These are phyloP conservation scores for Pangasius sanitwongsei DNA, from an alignment of 2,797 vertebrate genomes.

Conservation along the genomic window DNA sequence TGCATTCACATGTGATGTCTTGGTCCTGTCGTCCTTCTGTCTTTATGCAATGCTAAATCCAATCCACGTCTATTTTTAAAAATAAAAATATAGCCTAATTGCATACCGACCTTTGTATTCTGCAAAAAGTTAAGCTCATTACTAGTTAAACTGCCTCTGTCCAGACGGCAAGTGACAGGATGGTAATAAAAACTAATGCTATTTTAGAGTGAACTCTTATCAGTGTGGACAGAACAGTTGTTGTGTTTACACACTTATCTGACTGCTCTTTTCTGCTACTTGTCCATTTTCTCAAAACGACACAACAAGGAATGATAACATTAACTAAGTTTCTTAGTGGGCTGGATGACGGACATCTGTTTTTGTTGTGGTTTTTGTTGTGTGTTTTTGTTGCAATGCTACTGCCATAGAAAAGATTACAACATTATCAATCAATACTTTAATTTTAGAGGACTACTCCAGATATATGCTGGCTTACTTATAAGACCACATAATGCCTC, in stretches of 20 bases:
- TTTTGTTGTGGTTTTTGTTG: background rate
- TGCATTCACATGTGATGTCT: background rate
- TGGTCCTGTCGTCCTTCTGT: background rate
- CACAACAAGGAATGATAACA: background rate
- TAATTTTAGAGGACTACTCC: background rate
- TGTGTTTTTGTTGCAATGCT: background rate
- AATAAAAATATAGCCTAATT: background rate
- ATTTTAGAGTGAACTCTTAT: background rate
- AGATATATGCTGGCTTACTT: background rate
- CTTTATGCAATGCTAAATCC: background rate
- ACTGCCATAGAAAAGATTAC: background rate
- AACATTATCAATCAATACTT: background rate
- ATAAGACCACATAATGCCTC: background rate
- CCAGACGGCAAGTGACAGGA: background rate
- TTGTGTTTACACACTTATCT: background rate
- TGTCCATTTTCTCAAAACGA: background rate
- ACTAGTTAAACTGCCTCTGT: background rate
- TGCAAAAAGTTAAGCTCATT: background rate
- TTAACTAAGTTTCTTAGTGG: background rate
- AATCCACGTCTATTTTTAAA: background rate
- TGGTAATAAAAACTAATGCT: conserved; percentile 1
- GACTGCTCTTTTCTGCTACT: background rate
- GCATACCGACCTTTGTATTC: background rate
- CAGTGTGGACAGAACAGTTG: background rate
- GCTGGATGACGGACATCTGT: background rate